Percentiles rank a stretch among this genome's conserved stretches.
phyloP scores from a whole-genome alignment of 1,140 invertebrate species.

The honey bee (Apis mellifera) region DNA sequence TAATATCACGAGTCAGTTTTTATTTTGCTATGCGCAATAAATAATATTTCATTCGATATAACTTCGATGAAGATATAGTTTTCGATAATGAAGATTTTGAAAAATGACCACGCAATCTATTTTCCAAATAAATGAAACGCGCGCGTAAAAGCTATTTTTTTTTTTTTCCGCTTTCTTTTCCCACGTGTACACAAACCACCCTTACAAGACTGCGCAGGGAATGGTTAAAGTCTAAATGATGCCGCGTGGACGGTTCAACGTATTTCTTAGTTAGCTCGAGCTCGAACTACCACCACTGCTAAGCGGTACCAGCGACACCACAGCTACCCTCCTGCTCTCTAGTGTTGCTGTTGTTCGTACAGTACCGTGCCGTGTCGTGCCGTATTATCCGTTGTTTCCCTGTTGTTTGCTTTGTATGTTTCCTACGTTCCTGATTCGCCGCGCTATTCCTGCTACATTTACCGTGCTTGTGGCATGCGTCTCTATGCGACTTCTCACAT shows the following conservation, averaged over 20 bases:
- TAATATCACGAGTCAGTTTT: background rate
- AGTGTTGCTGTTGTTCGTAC: background rate
- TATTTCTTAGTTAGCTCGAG: background rate
- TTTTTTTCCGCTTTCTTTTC: background rate
- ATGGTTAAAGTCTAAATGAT: constrained; percentile 39
- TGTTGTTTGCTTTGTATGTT: background rate
- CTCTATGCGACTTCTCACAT: too few relatives aligned
- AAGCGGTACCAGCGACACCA: constrained; percentile 4
- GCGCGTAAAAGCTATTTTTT: background rate
- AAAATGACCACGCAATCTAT: background rate
- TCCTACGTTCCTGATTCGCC: background rate
- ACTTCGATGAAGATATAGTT: background rate
- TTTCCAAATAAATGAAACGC: background rate
- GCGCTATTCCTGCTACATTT: background rate
- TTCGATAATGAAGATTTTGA: background rate
- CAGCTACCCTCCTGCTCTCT: constrained; percentile 20
- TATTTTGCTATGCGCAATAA: background rate
- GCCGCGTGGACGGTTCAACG: constrained; percentile 15
- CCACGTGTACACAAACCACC: constrained; percentile 22
- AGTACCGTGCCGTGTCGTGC: background rate
- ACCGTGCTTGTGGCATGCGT: background rate
- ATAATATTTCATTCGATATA: background rate
- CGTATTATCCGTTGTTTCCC: background rate
- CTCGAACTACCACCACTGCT: constrained; percentile 17
- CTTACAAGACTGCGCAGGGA: constrained; percentile 31